Percentiles rank a stretch among this genome's conserved stretches.
phyloP scores from a whole-genome alignment of 2,888 invertebrate genomes.

The Nysson spinosus region DNA sequence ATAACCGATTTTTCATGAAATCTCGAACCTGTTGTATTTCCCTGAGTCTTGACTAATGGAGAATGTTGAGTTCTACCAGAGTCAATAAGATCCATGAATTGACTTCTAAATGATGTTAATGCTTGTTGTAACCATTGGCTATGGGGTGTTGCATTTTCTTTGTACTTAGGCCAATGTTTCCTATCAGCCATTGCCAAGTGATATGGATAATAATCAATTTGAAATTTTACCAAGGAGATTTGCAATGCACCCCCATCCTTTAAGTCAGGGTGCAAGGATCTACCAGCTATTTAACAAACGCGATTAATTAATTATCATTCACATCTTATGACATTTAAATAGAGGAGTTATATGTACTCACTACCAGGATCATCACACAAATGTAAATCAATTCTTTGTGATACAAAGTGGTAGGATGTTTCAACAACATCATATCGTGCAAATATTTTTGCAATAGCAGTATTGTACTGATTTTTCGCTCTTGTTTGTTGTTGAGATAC shows the following conservation, averaged over 20 bases:
- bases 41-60: conserved; percentile 77
- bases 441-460: conserved; percentile 83
- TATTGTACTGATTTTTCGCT: conserved; percentile 73
- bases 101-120: conserved; percentile 87
- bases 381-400: conserved; percentile 95
- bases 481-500: conserved; percentile 81
- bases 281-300: conserved; percentile 81
- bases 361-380: conserved; percentile 96
- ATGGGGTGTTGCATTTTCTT: conserved; percentile 88
- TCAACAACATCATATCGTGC: conserved; percentile 95
- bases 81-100: conserved; percentile 87
- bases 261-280: conserved; percentile 90
- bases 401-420: conserved; percentile 97
- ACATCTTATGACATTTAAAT: conserved; percentile 1
- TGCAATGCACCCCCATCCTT: conserved; percentile 96
- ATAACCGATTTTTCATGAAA: conserved; percentile 13
- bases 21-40: conserved; percentile 61
- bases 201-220: conserved; percentile 97
- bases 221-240: conserved; percentile 91
- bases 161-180: conserved; percentile 91
- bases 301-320: conserved; percentile 3
- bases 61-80: conserved; percentile 80
- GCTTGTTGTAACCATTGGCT: conserved; percentile 93
- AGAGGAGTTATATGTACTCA: conserved; percentile 72
- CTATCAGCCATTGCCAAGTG: conserved; percentile 94